phyloP scores from a whole-genome alignment of 2,888 invertebrate species.

The Crossocerus cetratus region DNA sequence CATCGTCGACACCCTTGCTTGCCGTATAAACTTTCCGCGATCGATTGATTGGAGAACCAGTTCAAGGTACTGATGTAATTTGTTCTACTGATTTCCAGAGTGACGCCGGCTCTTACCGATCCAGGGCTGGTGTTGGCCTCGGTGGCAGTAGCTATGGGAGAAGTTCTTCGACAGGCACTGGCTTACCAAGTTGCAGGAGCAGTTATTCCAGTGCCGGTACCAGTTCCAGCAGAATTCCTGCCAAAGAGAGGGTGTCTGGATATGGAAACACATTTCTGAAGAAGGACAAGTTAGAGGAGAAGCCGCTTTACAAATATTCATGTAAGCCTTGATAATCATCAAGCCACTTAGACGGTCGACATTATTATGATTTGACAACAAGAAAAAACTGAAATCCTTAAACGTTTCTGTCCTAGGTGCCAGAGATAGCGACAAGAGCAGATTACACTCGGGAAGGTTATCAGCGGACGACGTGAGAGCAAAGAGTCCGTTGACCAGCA shows the following conservation, averaged over 20 bases:
- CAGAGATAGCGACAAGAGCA: conserved; percentile 68
- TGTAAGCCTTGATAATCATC: conserved; percentile 55
- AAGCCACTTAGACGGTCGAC: too few species aligned
- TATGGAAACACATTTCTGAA: conserved; percentile 63
- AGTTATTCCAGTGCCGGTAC: conserved; percentile 63
- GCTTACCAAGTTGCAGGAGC: conserved; percentile 68
- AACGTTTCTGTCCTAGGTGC: conserved; percentile 49
- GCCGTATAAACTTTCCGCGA: too few species aligned
- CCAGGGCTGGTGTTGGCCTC: conserved; percentile 57
- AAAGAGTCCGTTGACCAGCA: conserved; percentile 66
- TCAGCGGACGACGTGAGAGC: conserved; percentile 62
- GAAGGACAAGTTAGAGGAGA: conserved; percentile 68
- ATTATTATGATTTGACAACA: background rate
- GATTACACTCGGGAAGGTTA: conserved; percentile 61
- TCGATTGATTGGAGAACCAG: conserved; percentile 10
- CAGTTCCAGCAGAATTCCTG: conserved; percentile 57
- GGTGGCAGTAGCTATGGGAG: conserved; percentile 62
- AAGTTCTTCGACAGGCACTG: conserved; percentile 60
- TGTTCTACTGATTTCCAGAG: conserved; percentile 60
- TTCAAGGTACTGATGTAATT: conserved; percentile 12
- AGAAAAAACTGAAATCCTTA: background rate
- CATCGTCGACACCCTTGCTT: too few species aligned
- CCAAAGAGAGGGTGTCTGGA: conserved; percentile 66
- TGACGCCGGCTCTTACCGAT: conserved; percentile 67
- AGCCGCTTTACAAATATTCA: conserved; percentile 68